phyloP scores from a whole-genome alignment of 2,797 vertebrate genomes.

The Mus caroli region DNA sequence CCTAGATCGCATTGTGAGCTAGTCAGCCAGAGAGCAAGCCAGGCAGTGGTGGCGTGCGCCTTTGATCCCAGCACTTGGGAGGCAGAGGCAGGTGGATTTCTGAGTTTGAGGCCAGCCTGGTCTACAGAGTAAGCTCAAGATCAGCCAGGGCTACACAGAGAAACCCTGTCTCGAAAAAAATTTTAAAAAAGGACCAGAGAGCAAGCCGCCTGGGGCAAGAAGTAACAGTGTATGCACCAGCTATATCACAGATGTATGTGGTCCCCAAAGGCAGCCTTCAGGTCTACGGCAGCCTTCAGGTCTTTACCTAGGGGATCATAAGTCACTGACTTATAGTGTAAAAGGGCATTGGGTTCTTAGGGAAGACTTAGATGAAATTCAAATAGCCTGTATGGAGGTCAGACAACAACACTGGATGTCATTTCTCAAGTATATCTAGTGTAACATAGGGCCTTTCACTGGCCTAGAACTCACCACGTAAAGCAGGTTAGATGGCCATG shows the following conservation, averaged over 20 bases:
- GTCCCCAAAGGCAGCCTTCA: not conserved
- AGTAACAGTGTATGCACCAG: not conserved
- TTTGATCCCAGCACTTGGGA: no score
- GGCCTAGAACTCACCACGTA: not conserved
- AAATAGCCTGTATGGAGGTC: not conserved
- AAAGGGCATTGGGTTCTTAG: not conserved
- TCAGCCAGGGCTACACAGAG: no score
- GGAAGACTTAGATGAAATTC: not conserved
- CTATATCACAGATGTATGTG: no score
- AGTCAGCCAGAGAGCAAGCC: not conserved
- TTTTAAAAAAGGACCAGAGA: no score
- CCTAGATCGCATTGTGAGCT: not conserved
- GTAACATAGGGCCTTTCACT: not conserved
- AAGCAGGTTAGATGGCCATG: not conserved
- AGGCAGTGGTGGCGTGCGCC: no score
- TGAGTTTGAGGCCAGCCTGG: no score
- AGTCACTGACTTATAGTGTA: not conserved
- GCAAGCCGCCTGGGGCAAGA: not conserved
- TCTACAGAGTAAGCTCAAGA: no score
- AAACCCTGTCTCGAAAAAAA: no score
- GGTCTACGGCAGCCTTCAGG: not conserved
- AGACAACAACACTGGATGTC: not conserved
- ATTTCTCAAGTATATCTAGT: not conserved
- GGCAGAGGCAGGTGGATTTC: no score
- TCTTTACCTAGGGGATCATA: not conserved